Conservation (phyloP, 2,888 invertebrate genomes). For the Lottia gigantea region DNA sequence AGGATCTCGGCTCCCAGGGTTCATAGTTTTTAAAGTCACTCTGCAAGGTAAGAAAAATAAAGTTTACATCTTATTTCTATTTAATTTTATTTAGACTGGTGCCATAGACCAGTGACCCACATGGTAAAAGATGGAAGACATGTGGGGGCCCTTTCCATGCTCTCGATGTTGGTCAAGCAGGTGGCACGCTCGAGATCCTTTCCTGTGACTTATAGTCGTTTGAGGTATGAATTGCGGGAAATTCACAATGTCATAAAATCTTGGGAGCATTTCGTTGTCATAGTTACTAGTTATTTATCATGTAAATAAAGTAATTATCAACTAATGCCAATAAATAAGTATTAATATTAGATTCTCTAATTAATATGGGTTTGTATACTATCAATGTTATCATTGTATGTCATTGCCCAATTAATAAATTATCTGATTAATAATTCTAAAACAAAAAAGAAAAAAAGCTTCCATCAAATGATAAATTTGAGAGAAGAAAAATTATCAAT, state of each 20-base stretch:
- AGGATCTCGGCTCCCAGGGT: conserved; percentile 7
- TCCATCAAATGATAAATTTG: neutral
- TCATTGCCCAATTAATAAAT: neutral
- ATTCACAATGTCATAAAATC: conserved; percentile 7
- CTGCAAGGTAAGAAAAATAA: neutral
- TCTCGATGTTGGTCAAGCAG: neutral
- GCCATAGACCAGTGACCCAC: neutral
- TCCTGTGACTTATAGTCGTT: neutral
- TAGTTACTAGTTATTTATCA: neutral
- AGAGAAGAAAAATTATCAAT: too few relatives aligned
- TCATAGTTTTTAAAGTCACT: neutral
- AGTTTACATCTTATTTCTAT: neutral
- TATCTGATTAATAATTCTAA: neutral
- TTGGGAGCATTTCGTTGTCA: conserved; percentile 8
- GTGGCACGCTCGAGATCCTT: conserved; percentile 3
- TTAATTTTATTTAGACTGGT: conserved; percentile 3
- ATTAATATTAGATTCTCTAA: too few relatives aligned
- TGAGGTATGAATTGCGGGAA: conserved; percentile 8
- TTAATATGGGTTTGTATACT: too few relatives aligned
- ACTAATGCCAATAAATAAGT: too few relatives aligned
- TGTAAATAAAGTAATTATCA: too few relatives aligned
- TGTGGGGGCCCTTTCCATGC: too few relatives aligned
- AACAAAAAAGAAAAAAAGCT: conserved; percentile 2
- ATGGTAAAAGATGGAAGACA: too few relatives aligned
- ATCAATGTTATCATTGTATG: too few relatives aligned